Evolutionary conservation across 2,888 invertebrate species (phyloP).

Genomic region (Latheticus oryzae): DNA sequence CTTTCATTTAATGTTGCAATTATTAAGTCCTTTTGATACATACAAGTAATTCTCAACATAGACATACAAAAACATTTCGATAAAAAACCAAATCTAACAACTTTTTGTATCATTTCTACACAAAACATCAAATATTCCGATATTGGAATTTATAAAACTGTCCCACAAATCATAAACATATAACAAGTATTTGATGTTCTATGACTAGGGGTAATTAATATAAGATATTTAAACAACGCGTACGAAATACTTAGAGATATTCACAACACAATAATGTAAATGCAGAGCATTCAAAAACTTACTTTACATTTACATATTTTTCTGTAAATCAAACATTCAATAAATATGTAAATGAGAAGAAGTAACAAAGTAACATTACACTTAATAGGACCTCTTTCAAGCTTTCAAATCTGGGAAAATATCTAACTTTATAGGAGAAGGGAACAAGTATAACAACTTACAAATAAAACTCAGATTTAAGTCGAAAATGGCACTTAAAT

Average conservation of each 20-base stretch:
- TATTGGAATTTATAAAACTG: too few species aligned
- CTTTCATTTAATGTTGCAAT: slow-evolving; percentile 11
- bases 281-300: slow-evolving; percentile 18
- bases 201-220: slow-evolving; percentile 40
- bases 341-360: slow-evolving; percentile 23
- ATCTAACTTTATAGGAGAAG: too few species aligned
- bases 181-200: slow-evolving; percentile 34
- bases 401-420: not conserved
- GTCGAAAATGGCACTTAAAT: slow-evolving; percentile 32
- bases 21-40: slow-evolving; percentile 10
- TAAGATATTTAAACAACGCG: too few species aligned
- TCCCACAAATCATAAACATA: slow-evolving; percentile 27
- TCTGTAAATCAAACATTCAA: slow-evolving; percentile 18
- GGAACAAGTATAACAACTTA: too few species aligned
- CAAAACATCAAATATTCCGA: slow-evolving; percentile 33
- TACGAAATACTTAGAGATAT: slow-evolving; percentile 14
- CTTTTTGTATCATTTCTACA: slow-evolving; percentile 17
- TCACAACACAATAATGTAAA: slow-evolving; percentile 33
- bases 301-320: slow-evolving; percentile 12
- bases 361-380: slow-evolving; percentile 28
- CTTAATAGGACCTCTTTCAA: slow-evolving; percentile 8
- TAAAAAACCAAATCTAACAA: slow-evolving; percentile 25
- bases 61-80: slow-evolving; percentile 23
- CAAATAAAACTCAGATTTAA: too few species aligned
- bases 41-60: slow-evolving; percentile 16